Base-by-base conservation (phyloP, 2,113 vertebrate species). In the Poeciliopsis retropinna region DNA sequence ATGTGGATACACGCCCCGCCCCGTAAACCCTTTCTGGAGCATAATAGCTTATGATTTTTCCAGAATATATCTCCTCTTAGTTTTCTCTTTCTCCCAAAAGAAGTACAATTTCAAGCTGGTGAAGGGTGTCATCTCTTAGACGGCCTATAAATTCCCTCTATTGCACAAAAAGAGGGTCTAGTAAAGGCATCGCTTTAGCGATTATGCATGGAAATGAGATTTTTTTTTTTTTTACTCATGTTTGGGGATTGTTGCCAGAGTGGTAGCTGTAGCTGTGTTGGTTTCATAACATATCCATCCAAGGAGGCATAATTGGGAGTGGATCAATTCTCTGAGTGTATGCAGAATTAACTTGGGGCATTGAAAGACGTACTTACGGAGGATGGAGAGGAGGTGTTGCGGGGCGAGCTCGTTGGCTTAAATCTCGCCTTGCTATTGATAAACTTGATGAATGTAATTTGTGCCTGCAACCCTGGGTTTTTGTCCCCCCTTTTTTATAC, bases 11-110 rank as follows among this genome's bases (percentile, higher is more conserved):
- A 95, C 93, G 95, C 95, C 95, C 95, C 96, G 94, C 96, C 88
- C 91, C 76, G 80, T 90, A 83, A 92, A 93, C 91, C 95, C 92
- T 91, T 95, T 96, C 94, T 94, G 70, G 91, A 94, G 93, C 95
- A 97, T 97, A 98, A 98, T 97, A 95, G 95, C 95, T 96, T 96
- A 96, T 97, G 96, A 97, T 97, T 97, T 37, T 97, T 95, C 94
- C 79, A 85, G 96, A 90, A 87, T 84, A 89, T 96, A 96, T 96
- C 95, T 96, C 95, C 95, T 93, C 94, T 95, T 90, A 83, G 76
- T 89, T 89, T 86, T 77, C 76, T 95, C 94, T 96, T 95, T 95
- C 95, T 95, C 93, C 93, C 95, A 96, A 96, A 11, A 95, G 85
- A 96, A 96, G 96, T 92, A 95, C 96, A 97, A 96, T 97, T 97